phyloP scores from a whole-genome alignment of 2,113 vertebrate genomes.

The Alouatta palliata region DNA sequence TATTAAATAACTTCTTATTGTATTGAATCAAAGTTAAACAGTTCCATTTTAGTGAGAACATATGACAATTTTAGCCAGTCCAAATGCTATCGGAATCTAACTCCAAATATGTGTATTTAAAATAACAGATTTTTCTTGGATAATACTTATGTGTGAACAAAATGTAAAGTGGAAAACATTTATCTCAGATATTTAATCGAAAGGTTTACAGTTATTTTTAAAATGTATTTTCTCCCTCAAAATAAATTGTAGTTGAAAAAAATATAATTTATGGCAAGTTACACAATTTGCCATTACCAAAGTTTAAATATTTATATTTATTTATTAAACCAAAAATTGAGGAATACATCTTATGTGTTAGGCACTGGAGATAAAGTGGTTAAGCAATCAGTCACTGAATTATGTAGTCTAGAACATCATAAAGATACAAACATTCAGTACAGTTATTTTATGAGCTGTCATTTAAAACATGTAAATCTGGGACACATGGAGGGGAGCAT shows the following conservation, averaged over 20 bases:
- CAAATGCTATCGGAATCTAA: not conserved
- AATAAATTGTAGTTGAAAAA: conserved; percentile 16
- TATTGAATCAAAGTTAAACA: not conserved
- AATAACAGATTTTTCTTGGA: not conserved
- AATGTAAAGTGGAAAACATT: not conserved
- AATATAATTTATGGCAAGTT: conserved; percentile 30
- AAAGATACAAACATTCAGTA: not conserved
- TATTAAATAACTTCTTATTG: conserved; percentile 18
- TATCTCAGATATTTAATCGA: not conserved
- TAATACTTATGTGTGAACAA: not conserved
- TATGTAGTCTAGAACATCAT: not conserved
- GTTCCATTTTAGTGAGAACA: not conserved
- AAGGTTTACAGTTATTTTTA: conserved; percentile 26
- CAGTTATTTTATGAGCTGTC: not conserved
- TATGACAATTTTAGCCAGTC: not conserved
- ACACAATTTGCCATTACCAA: conserved; percentile 22
- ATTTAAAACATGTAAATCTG: not conserved
- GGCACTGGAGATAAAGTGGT: not conserved
- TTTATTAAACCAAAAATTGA: not conserved
- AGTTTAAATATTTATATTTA: not conserved
- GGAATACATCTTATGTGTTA: not conserved
- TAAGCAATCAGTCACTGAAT: not conserved
- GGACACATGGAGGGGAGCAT: too few species aligned
- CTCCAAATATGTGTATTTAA: not conserved
- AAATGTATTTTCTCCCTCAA: not conserved